Base-by-base conservation (phyloP, 2,113 vertebrate species). In the Pithys albifrons region DNA sequence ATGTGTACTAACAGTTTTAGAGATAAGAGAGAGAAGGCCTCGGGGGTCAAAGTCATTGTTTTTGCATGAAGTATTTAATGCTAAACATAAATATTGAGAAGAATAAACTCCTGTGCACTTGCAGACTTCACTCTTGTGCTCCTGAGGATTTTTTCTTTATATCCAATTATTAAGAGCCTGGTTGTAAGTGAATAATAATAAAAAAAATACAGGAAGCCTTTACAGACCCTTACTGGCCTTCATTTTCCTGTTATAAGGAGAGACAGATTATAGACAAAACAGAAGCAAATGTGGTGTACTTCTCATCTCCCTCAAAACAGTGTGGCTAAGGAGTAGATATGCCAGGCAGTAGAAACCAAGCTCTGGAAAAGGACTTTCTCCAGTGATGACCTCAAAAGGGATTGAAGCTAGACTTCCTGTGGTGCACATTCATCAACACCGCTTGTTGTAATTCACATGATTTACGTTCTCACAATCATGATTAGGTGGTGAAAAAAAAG, bases 1-100 rank as follows among this genome's bases (percentile, higher is more conserved):
- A 90, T 84, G 67, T 94, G 77, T 84, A 79, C 14, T 76, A 91
- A 75, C 45, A 62, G 35, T 65, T 97, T 86, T 81, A 83, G 93
- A 97, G 97, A 95, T 89, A 92, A 92, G 70, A 17, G 75, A 92
- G 58, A 65, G 70, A 91, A 91, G 70, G 83, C 55, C 89, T 88
- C 2, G 0, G 80, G 85, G 97, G 79, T 80, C 74, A 72, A 91
- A 86, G 69, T 91, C 73, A 82, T 97, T 96, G 92, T 89, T 97
- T 97, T 95, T 97, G 85, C 83, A 96, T 75, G 62, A 95, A 81
- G 58, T 59, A 81, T 96, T 97, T 97, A 96, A 94, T 85, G 61
- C 73, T 89, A 92, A 96, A 85, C 93, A 92, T 91, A 96, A 96
- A 96, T 94, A 94, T 87, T 91, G 91, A 91, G 93, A 86, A 19